Percentiles rank a stretch among this genome's conserved stretches.
Evolutionary conservation across 1,140 invertebrate genomes (phyloP).

Genomic region (Notospermus geniculatus): DNA sequence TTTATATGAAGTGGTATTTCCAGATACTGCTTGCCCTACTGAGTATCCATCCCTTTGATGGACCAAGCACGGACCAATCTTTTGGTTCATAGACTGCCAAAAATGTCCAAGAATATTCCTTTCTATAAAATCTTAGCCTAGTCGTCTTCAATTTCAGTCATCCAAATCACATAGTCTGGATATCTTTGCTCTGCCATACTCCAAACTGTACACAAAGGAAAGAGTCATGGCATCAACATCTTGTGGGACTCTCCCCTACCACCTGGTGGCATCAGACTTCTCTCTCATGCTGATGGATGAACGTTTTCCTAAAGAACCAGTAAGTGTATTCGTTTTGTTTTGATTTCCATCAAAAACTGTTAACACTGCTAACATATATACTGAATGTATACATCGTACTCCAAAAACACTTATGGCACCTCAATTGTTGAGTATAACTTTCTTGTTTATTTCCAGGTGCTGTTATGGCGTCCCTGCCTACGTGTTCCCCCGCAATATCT

Average conservation of each 20-base stretch:
- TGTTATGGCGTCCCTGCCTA: slow-evolving; percentile 29
- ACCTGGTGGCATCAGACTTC: slow-evolving; percentile 31
- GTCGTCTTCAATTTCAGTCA: slow-evolving; percentile 21
- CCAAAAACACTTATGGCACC: too few relatives aligned
- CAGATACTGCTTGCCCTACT: too few relatives aligned
- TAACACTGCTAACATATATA: too few relatives aligned
- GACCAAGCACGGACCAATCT: too few relatives aligned
- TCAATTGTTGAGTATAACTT: too few relatives aligned
- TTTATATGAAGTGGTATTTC: too few relatives aligned
- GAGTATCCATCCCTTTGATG: too few relatives aligned
- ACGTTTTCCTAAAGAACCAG: slow-evolving; percentile 28
- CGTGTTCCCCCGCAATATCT: slow-evolving; percentile 26
- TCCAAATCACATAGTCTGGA: slow-evolving; percentile 17
- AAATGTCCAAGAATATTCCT: too few relatives aligned
- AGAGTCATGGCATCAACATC: slow-evolving; percentile 22
- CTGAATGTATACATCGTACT: too few relatives aligned
- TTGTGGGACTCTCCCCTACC: slow-evolving; percentile 19
- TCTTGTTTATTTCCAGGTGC: slow-evolving; percentile 19
- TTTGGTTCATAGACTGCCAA: too few relatives aligned
- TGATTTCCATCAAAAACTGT: too few relatives aligned
- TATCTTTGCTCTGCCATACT: slow-evolving; percentile 31
- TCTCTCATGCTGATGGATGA: slow-evolving; percentile 30
- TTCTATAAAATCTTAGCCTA: neutral
- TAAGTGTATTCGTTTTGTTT: slow-evolving; percentile 23
- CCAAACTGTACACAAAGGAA: slow-evolving; percentile 24